These are phyloP conservation scores for Microcebus lehilahytsara DNA, from an alignment of 2,113 vertebrate species.

Conservation along the genomic window DNA sequence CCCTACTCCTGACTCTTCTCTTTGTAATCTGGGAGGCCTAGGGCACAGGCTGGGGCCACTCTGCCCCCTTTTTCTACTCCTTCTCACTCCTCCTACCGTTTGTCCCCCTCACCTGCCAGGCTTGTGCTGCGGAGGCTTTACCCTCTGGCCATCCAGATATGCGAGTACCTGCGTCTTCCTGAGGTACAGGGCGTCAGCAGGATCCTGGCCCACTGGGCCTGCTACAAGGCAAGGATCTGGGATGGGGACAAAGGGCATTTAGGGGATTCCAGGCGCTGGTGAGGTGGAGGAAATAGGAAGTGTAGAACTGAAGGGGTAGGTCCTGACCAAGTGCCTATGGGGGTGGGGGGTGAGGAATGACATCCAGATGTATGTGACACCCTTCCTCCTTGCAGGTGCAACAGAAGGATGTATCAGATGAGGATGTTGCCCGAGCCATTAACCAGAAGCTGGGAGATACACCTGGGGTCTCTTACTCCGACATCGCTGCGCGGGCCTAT, in stretches of 20 bases:
- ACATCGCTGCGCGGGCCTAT: conserved; percentile 93
- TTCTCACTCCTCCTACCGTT: neutral
- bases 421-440: conserved; percentile 91
- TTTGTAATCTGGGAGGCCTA: neutral
- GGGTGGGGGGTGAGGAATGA: neutral
- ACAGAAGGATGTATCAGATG: conserved; percentile 95
- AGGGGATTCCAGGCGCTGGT: neutral
- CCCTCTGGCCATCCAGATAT: conserved; percentile 93
- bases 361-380: neutral
- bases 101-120: conserved; percentile 75
- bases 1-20: neutral
- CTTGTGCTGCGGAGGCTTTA: conserved; percentile 95
- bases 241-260: neutral
- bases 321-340: neutral
- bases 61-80: neutral
- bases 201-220: conserved; percentile 97
- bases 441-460: conserved; percentile 95
- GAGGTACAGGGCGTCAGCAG: conserved; percentile 96
- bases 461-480: conserved; percentile 93
- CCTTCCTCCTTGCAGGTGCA: conserved; percentile 83
- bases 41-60: neutral
- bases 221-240: conserved; percentile 89
- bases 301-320: neutral
- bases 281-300: neutral
- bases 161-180: conserved; percentile 93